A percentile compares a stretch with the other conserved stretches of the same genome.
These are phyloP conservation scores for Phrynocephalus versicolor DNA, from an alignment of 2,113 vertebrate genomes.

Conservation along the genomic window DNA sequence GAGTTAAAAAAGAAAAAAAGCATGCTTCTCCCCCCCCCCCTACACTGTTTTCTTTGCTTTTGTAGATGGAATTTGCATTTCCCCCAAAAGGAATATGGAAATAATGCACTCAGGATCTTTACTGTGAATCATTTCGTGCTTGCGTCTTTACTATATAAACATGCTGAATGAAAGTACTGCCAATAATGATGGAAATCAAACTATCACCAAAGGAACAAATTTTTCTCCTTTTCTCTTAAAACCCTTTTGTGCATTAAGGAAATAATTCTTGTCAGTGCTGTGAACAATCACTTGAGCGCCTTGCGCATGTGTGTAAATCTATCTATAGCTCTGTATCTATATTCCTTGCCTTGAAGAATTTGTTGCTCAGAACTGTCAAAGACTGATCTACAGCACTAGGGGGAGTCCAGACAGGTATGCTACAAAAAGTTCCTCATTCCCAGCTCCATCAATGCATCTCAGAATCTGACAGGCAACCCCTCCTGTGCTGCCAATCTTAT, in stretches of 20 bases:
- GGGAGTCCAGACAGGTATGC: not conserved
- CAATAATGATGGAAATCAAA: constrained; percentile 21
- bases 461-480: not conserved
- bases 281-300: constrained; percentile 18
- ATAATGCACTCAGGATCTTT: not conserved
- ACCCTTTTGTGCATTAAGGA: constrained; percentile 30
- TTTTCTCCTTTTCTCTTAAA: constrained; percentile 31
- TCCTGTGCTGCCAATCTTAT: constrained; percentile 23
- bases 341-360: not conserved
- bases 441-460: constrained; percentile 12
- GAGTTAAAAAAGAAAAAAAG: not conserved
- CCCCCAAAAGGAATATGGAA: not conserved
- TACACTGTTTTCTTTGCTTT: not conserved
- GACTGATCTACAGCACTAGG: not conserved
- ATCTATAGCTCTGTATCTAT: not conserved
- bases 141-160: not conserved
- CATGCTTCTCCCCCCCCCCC: too few relatives aligned
- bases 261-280: constrained; percentile 10
- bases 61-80: not conserved
- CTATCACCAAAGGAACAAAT: not conserved
- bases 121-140: not conserved
- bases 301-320: constrained; percentile 13
- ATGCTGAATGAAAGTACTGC: not conserved
- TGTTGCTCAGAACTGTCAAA: constrained; percentile 16
- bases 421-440: not conserved